phyloP scores from a whole-genome alignment of 30 jellyfish, hydroid and myxozoan genomes.

The Aurelia aurita complex sp. Pacific region DNA sequence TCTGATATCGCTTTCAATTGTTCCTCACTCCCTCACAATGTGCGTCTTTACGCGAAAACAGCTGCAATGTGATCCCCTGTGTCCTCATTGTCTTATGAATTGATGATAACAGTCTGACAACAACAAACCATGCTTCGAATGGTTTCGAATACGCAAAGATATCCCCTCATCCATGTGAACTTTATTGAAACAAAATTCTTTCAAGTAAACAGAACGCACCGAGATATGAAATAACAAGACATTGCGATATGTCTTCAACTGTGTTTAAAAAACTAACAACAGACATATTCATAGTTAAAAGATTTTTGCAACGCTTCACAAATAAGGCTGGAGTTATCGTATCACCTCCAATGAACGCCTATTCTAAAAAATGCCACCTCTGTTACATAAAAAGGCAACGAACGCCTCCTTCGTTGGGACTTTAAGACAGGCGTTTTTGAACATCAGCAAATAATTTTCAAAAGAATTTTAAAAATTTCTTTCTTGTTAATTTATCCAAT shows the following conservation, averaged over 20 bases:
- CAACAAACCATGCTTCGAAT: neutral
- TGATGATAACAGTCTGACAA: conserved; percentile 25
- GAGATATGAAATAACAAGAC: neutral
- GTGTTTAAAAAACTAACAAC: neutral
- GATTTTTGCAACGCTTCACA: neutral
- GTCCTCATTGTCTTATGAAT: neutral
- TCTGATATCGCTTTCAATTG: conserved; percentile 25
- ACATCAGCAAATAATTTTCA: too few relatives aligned
- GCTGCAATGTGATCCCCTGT: conserved; percentile 4
- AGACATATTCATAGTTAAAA: neutral
- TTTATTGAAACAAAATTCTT: conserved; percentile 14
- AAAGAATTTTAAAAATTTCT: too few relatives aligned
- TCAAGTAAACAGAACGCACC: neutral
- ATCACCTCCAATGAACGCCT: too few relatives aligned
- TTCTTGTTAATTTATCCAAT: too few relatives aligned
- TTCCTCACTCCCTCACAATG: neutral
- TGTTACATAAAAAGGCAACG: too few relatives aligned
- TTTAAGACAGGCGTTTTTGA: too few relatives aligned
- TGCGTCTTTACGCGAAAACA: neutral
- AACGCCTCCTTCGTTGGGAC: too few relatives aligned
- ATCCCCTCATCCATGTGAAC: conserved; percentile 29
- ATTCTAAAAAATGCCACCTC: too few relatives aligned
- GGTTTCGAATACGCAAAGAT: conserved; percentile 7
- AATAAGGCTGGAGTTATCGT: too few relatives aligned
- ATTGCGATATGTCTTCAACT: neutral